Evolutionary conservation across 2,113 vertebrate species (phyloP), one percentile per base, ranked within the genome.

Genomic region (Chaetura pelagica): DNA sequence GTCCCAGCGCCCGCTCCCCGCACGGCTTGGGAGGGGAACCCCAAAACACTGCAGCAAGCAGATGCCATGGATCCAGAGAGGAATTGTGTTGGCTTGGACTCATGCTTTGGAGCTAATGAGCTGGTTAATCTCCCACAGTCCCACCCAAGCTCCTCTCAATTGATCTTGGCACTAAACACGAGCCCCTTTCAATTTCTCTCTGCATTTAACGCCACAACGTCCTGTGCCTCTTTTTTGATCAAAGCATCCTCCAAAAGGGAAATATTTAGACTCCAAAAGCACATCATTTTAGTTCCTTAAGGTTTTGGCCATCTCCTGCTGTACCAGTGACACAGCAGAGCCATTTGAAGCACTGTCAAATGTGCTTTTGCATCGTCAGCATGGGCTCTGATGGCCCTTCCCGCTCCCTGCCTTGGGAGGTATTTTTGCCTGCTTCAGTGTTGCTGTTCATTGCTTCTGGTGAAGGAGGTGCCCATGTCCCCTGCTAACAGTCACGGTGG

Each of bases 11-110:
- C 67, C 82, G 91, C 93, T 38, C 61, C 83, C 90, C 32, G 8
- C n/a, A 42, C 89, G 4, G 63, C 84, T 91, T 46, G 52, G 93
- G 89, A 84, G 34, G 42, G 88, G 93, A 85, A 72, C 19, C 74
- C 58, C 87, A 72, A 97, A 97, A 96, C 96, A 95, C 94, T 97
- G 96, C 96, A 97, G 97, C 96, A 97, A 93, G 96, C 96, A 97
- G 83, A 44, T 35, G 73, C 73, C 88, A 38, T n/a, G 54, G n/a
- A 66, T 48, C 63, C 3, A 0, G 42, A 61, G 46, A 95, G 87
- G 87, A 88, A 44, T 7, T 55, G 78, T 29, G 63, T 66, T 29
- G 83, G 79, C 89, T 61, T 22, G 46, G 63, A 21, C 58, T 91
- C 4, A 0, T 58, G 66, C 57, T 67, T 42, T 10, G 46, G 89